These are phyloP conservation scores for Saimiri boliviensis DNA, from an alignment of 2,113 vertebrate species.

Conservation along the genomic window DNA sequence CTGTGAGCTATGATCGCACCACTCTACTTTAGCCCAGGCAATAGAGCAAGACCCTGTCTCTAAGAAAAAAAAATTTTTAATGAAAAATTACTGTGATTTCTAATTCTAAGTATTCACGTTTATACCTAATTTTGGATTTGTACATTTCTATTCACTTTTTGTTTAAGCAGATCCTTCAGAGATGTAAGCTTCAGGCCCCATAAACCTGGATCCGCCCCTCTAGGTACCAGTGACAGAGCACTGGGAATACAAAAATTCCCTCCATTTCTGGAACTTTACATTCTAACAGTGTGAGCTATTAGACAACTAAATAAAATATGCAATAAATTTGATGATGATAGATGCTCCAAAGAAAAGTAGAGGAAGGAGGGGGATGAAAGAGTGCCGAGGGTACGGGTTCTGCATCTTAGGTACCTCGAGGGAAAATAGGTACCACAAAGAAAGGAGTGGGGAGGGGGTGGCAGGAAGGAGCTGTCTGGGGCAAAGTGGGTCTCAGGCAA, in stretches of 20 bases:
- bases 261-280: neutral
- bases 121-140: neutral
- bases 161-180: neutral
- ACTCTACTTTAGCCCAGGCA: no score
- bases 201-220: neutral
- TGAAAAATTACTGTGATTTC: neutral
- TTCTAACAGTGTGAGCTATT: neutral
- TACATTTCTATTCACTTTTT: neutral
- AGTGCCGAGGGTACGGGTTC: neutral
- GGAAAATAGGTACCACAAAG: neutral
- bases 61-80: no score
- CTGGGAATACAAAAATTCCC: neutral
- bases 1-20: no score
- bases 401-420: neutral
- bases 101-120: constrained; percentile 9
- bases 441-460: no score
- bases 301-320: neutral
- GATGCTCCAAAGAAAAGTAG: neutral
- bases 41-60: no score
- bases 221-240: neutral
- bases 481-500: neutral
- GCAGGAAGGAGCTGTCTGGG: rapidly evolving
- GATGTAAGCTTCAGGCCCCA: neutral
- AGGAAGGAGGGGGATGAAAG: neutral
- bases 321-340: neutral